Evolutionary conservation across 1,140 invertebrate species (phyloP), one percentile per base, ranked within the genome.

Genomic region (Ruditapes philippinarum): DNA sequence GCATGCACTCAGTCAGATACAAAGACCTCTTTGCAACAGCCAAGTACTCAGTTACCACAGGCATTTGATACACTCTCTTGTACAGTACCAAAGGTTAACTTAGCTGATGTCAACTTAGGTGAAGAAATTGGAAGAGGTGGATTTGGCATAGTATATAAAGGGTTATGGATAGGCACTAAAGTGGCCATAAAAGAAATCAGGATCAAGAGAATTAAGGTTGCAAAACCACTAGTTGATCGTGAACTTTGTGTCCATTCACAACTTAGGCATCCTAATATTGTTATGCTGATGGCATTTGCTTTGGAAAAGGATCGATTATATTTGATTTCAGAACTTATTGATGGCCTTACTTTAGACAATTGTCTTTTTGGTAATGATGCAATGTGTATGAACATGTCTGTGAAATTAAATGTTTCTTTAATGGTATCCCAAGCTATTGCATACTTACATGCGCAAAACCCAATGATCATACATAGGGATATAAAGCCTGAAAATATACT

Each of bases 11-110:
- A n/a, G n/a, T n/a, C n/a, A n/a, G n/a, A n/a, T n/a, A n/a, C n/a
- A n/a, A n/a, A n/a, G n/a, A n/a, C n/a, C n/a, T n/a, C n/a, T n/a
- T n/a, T n/a, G n/a, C n/a, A n/a, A n/a, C n/a, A n/a, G n/a, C n/a
- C n/a, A n/a, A n/a, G n/a, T n/a, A n/a, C n/a, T n/a, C n/a, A n/a
- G n/a, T n/a, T n/a, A n/a, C n/a, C n/a, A n/a, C n/a, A n/a, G n/a
- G n/a, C n/a, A n/a, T n/a, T n/a, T n/a, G n/a, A n/a, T n/a, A n/a
- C n/a, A n/a, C n/a, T n/a, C n/a, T n/a, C n/a, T n/a, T n/a, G n/a
- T n/a, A n/a, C n/a, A n/a, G 60, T 94, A 42, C 93, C 91, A 14
- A 94, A 90, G 42, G 73, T 88, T 17, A 25, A 40, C 11, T 25
- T 84, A 7, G 33, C 42, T 28, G 85, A 88, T 17, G 17, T 90